phyloP scores from a whole-genome alignment of 2,113 vertebrate genomes.

The Columba janthina region DNA sequence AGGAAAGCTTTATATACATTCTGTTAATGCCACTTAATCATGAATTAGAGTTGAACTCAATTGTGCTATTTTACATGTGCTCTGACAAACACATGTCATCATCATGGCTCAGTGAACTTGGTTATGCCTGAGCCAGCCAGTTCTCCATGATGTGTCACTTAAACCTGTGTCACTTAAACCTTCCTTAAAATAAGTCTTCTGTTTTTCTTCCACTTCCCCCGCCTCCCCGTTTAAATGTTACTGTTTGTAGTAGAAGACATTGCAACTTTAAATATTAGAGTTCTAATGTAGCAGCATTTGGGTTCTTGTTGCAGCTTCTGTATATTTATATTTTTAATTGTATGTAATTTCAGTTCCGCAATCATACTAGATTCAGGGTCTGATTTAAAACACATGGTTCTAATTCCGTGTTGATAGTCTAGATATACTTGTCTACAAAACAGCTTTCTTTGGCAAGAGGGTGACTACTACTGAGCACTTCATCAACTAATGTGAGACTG shows the following conservation, averaged over 20 bases:
- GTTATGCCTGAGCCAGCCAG: not conserved
- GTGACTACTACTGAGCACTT: not conserved
- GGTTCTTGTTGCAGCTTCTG: not conserved
- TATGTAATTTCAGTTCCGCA: slow-evolving; percentile 8
- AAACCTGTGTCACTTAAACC: not conserved
- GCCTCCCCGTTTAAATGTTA: not conserved
- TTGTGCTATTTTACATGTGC: not conserved
- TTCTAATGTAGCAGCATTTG: accelerated
- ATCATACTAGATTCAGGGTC: not conserved
- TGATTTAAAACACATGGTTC: not conserved
- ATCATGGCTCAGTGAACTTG: not conserved
- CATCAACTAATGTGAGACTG: not conserved
- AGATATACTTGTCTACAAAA: not conserved
- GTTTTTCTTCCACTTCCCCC: not conserved
- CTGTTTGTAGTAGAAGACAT: not conserved
- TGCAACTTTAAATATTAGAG: not conserved
- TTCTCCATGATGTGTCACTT: not conserved
- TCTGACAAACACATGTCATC: not conserved
- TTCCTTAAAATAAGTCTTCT: not conserved
- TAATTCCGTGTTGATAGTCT: not conserved
- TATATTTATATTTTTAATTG: slow-evolving; percentile 23
- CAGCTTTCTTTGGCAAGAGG: slow-evolving; percentile 6
- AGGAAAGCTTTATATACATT: not conserved
- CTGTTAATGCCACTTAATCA: not conserved
- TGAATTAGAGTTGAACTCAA: slow-evolving; percentile 6